Conservation (phyloP, 2,113 vertebrate genomes). For the Cygnus buccinator region DNA sequence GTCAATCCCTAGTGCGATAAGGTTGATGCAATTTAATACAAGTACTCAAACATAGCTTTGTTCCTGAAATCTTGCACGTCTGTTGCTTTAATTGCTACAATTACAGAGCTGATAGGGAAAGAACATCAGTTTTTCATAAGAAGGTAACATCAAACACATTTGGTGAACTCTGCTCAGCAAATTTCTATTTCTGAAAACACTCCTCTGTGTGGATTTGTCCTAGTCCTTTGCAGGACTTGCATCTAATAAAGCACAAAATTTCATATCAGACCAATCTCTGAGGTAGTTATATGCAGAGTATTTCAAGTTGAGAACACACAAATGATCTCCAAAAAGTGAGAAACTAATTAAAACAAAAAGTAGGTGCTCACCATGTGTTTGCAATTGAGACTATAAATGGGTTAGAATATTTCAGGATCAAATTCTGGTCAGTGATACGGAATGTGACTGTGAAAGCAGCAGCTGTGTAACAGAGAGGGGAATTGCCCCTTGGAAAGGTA, state of each 20-base stretch:
- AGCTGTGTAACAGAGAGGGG: neutral
- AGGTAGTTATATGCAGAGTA: neutral
- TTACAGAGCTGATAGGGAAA: neutral
- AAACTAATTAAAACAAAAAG: slow-evolving; percentile 38
- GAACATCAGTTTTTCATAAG: neutral
- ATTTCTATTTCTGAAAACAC: neutral
- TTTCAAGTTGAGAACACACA: neutral
- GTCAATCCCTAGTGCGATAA: neutral
- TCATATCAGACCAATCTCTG: neutral
- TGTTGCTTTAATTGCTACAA: neutral
- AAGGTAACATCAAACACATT: neutral
- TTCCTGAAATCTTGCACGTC: neutral
- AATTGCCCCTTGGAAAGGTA: neutral
- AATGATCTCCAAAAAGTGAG: neutral
- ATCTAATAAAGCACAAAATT: neutral
- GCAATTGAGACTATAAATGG: neutral
- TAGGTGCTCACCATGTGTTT: neutral
- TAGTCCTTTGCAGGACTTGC: neutral
- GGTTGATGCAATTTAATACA: neutral
- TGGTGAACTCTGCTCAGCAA: neutral
- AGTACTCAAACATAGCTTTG: neutral
- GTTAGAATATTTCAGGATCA: neutral
- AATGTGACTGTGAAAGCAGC: neutral
- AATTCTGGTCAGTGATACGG: neutral
- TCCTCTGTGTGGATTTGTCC: neutral